Base-by-base conservation (phyloP, 1,140 invertebrate genomes). In the Meloidogyne chitwoodi region DNA sequence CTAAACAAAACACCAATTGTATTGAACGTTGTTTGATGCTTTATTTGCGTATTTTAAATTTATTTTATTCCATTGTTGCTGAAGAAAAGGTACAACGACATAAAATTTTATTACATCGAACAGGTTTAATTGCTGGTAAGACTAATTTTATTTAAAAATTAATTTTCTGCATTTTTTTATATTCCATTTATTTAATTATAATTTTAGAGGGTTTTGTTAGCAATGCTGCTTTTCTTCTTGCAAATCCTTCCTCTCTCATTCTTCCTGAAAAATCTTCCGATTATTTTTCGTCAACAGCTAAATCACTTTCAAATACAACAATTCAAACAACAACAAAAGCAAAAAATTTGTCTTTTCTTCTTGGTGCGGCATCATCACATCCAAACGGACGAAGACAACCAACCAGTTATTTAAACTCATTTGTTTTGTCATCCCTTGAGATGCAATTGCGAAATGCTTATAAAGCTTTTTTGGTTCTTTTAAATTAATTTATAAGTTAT, bases 41-140 rank as follows among this genome's bases (percentile, higher is more conserved):
- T 61, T 63, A 67, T 66, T 61, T 78, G n/a, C 48, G 77, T 16
- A 63, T 80, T 5, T 26, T 78, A 48, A 78, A 78, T 56, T 72
- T 80, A 31, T 78, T 66, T 38, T 79, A 78, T n/a, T 72, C 77
- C 12, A 78, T 78, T 29, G 56, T 78, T 29, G 77, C 77, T 27
- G 77, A 78, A 38, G 77, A 78, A 68, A 77, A 79, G 14, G 62
- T 63, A 19, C 66, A 31, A 38, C 63, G 16, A 48, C 71, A 19
- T 31, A 31, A 24, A 56, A 10, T 34, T 56, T 27, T 24, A 68
- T 24, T 41, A 14, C 63, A 24, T 65, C 62, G 24, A 64, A 29
- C 71, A n/a, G 48, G 10, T 63, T 31, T 64, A n/a, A 63, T 64
- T 10, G 68, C 68, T 64, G 71, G 71, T 73, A 19, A 56, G 27